Evolutionary conservation across 1,140 invertebrate species (phyloP).

Genomic region (Brachystomella parvula): DNA sequence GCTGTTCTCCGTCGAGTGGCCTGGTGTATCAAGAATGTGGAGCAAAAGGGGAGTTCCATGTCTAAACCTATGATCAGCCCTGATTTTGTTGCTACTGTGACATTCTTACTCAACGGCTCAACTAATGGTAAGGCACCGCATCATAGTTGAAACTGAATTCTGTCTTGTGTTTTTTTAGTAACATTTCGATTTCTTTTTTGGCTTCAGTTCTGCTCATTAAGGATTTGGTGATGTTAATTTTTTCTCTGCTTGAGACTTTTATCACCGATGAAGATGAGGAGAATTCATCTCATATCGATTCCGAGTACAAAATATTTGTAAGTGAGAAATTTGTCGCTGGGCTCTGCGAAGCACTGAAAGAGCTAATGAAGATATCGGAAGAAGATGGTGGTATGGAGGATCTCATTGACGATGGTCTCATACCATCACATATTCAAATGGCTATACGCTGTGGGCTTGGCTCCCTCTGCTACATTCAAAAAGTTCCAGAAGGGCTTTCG

Average conservation of each 20-base stretch:
- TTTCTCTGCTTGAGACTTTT: neutral
- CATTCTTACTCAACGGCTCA: neutral
- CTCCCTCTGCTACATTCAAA: neutral
- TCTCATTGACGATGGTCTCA: neutral
- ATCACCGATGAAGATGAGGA: neutral
- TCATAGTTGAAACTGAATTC: neutral
- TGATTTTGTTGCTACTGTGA: neutral
- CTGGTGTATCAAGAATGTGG: conserved; percentile 23
- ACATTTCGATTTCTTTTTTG: neutral
- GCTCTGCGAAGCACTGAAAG: neutral
- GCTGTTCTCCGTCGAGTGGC: conserved; percentile 27
- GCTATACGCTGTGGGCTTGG: neutral
- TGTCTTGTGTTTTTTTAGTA: neutral
- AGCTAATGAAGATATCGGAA: neutral
- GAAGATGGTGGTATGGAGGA: neutral
- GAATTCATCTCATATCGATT: neutral
- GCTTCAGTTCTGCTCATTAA: neutral
- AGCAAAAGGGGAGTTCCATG: conserved; percentile 22
- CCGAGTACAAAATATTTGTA: neutral
- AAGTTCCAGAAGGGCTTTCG: neutral
- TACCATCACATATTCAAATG: neutral
- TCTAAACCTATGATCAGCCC: neutral
- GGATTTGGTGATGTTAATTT: neutral
- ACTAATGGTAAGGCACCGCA: neutral
- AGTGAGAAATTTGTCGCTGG: neutral